Evolutionary conservation across 2,113 vertebrate genomes (phyloP).

Genomic region (Campylomormyrus tamandua): DNA sequence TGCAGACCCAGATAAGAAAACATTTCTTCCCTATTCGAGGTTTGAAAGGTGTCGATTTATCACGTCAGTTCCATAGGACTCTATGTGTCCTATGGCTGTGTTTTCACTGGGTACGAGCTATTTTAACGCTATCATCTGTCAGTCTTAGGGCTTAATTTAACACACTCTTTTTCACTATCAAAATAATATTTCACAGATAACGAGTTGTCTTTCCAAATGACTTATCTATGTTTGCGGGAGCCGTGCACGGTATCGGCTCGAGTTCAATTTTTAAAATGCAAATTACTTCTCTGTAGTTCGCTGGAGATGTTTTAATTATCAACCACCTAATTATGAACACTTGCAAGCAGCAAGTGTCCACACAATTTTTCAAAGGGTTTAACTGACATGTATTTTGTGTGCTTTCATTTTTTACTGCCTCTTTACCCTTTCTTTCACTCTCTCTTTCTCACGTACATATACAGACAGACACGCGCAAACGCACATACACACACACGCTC

Average conservation of each 20-base stretch:
- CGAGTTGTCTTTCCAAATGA: constrained; percentile 4
- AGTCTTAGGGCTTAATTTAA: constrained; percentile 18
- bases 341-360: constrained; percentile 6
- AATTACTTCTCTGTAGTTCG: constrained; percentile 19
- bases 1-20: not conserved
- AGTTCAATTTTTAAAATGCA: constrained; percentile 24
- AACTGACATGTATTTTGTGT: not conserved
- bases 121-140: not conserved
- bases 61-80: not conserved
- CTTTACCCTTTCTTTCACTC: too few relatives aligned
- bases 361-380: constrained; percentile 1
- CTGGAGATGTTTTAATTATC: constrained; percentile 17
- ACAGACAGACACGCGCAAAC: not conserved
- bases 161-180: constrained; percentile 13
- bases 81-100: not conserved
- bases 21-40: not conserved
- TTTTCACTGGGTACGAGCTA: not conserved
- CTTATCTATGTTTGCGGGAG: constrained; percentile 16
- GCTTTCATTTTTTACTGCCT: not conserved
- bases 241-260: not conserved
- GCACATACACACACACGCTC: not conserved
- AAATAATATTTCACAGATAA: constrained; percentile 13
- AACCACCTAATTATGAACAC: constrained; percentile 3
- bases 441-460: not conserved
- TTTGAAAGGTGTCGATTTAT: constrained; percentile 14